Conservation (phyloP, 2,797 vertebrate genomes). For the Phoebastria nigripes region DNA sequence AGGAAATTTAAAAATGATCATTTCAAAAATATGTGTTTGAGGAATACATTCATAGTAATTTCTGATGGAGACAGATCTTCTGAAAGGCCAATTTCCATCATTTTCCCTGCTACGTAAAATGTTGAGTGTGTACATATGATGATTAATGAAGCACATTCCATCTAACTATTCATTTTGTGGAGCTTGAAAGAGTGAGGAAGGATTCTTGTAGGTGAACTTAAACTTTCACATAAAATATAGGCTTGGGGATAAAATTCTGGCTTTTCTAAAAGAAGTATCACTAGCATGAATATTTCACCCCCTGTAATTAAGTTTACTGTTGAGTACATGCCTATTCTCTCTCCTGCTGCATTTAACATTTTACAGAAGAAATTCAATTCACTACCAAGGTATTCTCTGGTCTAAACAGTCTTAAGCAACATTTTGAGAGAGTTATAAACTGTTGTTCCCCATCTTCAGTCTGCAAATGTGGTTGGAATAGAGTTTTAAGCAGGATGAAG, state of each 20-base stretch:
- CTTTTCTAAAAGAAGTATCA: background rate
- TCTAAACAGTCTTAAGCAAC: conserved; percentile 4
- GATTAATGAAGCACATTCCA: background rate
- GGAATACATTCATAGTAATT: background rate
- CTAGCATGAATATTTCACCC: background rate
- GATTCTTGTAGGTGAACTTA: background rate
- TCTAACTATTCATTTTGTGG: background rate
- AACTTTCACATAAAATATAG: background rate
- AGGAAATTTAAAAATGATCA: background rate
- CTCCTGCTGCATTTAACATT: background rate
- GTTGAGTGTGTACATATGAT: background rate
- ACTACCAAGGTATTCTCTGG: background rate
- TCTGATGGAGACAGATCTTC: background rate
- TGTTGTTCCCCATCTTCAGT: conserved; percentile 17
- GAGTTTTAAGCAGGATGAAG: conserved; percentile 57
- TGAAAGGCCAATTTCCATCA: background rate
- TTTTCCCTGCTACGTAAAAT: background rate
- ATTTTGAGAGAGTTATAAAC: conserved; percentile 4
- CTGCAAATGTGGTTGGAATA: conserved; percentile 38
- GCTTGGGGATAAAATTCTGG: background rate
- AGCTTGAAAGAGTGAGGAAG: background rate
- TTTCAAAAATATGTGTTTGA: background rate
- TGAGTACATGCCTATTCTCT: background rate
- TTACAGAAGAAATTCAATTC: conserved; percentile 18
- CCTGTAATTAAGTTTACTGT: background rate